Conservation (phyloP, 2,888 invertebrate species). For the Parnassius mnemosyne region DNA sequence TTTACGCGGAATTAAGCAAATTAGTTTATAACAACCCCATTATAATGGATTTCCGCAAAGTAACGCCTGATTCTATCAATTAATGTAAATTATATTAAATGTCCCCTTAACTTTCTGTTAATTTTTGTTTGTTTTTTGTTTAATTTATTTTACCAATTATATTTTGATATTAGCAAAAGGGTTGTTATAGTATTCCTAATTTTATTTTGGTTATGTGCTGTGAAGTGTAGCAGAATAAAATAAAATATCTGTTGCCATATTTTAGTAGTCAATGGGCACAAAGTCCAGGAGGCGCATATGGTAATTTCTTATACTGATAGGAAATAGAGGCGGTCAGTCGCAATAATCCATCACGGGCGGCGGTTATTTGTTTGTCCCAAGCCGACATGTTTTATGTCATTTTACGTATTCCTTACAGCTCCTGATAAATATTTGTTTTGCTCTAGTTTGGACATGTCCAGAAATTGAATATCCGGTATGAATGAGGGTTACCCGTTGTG, state of each 20-base stretch:
- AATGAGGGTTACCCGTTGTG: constrained; percentile 51
- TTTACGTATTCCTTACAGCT: constrained; percentile 79
- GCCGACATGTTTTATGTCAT: constrained; percentile 72
- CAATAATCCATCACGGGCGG: constrained; percentile 76
- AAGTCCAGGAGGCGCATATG: constrained; percentile 73
- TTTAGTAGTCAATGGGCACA: constrained; percentile 36
- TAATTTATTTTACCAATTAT: no score
- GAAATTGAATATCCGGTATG: constrained; percentile 77
- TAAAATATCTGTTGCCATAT: constrained; percentile 46
- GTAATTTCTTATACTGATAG: constrained; percentile 80
- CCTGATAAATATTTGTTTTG: constrained; percentile 80
- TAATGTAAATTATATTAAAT: no score
- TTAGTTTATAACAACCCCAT: no score
- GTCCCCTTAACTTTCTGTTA: no score
- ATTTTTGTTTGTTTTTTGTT: no score
- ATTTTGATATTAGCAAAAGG: no score
- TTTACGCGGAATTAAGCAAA: no score
- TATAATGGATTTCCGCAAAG: no score
- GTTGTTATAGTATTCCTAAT: no score
- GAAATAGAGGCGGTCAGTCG: constrained; percentile 79
- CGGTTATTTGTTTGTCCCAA: constrained; percentile 65
- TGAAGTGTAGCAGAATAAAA: background rate
- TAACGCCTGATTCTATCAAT: no score
- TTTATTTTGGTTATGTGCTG: no score
- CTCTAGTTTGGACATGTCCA: constrained; percentile 69